Conservation (phyloP, 1,140 invertebrate genomes). For the Lucilia cuprina region DNA sequence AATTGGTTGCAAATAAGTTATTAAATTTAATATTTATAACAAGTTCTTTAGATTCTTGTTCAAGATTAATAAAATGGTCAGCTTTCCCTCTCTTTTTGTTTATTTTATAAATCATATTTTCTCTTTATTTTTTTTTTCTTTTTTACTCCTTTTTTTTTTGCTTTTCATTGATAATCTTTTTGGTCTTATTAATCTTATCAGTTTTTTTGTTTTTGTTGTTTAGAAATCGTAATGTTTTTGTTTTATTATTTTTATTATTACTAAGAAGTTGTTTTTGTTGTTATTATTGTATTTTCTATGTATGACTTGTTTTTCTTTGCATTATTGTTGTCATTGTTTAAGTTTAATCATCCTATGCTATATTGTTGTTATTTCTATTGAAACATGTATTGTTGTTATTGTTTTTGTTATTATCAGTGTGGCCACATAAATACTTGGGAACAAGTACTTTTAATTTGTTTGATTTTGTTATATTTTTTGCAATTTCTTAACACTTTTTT, state of each 20-base stretch:
- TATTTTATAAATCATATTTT: neutral
- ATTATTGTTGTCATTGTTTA: neutral
- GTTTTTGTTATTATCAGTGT: neutral
- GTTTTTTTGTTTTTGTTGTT: neutral
- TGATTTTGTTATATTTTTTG: neutral
- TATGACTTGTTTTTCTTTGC: neutral
- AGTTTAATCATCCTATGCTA: neutral
- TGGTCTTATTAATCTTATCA: slow-evolving; percentile 23
- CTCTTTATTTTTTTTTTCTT: neutral
- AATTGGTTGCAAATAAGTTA: too few species aligned
- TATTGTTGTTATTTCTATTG: neutral
- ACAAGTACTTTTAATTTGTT: neutral
- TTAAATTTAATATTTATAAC: too few species aligned
- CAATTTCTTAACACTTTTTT: neutral
- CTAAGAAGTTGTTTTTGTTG: neutral
- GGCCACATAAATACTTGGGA: neutral
- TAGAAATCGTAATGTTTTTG: slow-evolving; percentile 11
- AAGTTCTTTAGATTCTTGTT: too few species aligned
- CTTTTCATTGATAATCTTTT: slow-evolving; percentile 23
- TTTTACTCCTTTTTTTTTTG: neutral
- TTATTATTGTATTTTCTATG: neutral
- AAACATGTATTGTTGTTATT: neutral
- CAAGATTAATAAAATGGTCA: too few species aligned
- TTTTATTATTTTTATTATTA: neutral
- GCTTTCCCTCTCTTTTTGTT: neutral